Percentiles rank a stretch among this genome's conserved stretches.
These are phyloP conservation scores for Magallana angulata DNA, from an alignment of 1,140 invertebrate species.

Conservation along the genomic window DNA sequence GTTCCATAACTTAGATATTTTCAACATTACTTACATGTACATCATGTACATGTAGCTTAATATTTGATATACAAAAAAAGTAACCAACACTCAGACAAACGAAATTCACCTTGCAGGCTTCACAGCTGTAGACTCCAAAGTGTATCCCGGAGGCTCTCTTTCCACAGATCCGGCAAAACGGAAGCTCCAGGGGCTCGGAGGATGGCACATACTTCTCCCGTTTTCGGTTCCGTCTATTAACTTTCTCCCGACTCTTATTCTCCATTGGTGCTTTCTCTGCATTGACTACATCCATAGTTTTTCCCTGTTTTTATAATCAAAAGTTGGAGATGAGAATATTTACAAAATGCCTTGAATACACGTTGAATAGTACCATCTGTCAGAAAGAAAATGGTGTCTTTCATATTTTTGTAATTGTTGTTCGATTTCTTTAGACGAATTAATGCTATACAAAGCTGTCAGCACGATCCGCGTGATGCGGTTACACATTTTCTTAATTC, in stretches of 20 bases:
- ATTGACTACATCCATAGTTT: not conserved
- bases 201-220: not conserved
- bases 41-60: no score
- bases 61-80: not conserved
- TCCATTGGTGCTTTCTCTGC: not conserved
- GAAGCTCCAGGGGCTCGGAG: constrained; percentile 48
- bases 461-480: no score
- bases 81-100: not conserved
- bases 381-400: no score
- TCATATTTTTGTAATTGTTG: no score
- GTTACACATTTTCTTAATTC: no score
- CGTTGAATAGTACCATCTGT: no score
- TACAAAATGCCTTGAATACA: no score
- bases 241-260: not conserved
- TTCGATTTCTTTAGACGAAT: no score
- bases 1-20: no score
- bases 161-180: constrained; percentile 80
- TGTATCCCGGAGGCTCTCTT: constrained; percentile 80
- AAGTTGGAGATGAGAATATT: no score
- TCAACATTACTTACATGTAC: no score
- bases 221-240: not conserved
- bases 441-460: no score
- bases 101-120: constrained; percentile 79
- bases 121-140: constrained; percentile 81
- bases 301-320: not conserved